Percentiles rank a stretch among this genome's conserved stretches.
Evolutionary conservation across 2,888 invertebrate species (phyloP).

Genomic region (Drymonia ruficornis): DNA sequence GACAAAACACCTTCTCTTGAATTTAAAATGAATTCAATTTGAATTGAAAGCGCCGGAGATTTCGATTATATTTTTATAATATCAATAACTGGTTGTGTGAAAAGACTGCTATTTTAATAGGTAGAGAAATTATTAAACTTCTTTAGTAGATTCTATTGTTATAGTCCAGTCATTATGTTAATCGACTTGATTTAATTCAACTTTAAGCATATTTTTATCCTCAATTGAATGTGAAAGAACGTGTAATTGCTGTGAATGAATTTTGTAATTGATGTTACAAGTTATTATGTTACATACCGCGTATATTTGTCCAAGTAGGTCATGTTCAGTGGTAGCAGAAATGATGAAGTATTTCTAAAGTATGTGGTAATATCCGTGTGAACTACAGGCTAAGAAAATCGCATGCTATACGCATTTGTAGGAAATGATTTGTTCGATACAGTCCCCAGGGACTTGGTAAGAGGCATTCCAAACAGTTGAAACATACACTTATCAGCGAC

Average conservation of each 20-base stretch:
- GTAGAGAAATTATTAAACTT: too few relatives aligned
- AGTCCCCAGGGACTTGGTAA: too few relatives aligned
- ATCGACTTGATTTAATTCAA: too few relatives aligned
- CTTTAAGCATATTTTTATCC: not conserved
- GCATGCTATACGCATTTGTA: constrained; percentile 14
- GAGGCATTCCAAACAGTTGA: too few relatives aligned
- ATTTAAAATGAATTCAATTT: not conserved
- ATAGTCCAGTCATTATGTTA: too few relatives aligned
- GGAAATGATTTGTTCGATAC: constrained; percentile 14
- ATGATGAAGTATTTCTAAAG: constrained; percentile 17
- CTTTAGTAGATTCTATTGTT: too few relatives aligned
- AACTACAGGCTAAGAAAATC: constrained; percentile 25
- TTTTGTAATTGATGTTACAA: constrained; percentile 5
- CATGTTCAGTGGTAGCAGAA: constrained; percentile 19
- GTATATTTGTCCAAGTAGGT: constrained; percentile 17
- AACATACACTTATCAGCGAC: too few relatives aligned
- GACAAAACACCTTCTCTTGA: not conserved
- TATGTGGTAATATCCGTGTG: constrained; percentile 30
- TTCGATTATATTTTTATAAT: too few relatives aligned
- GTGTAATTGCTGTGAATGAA: not conserved
- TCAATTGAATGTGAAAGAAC: not conserved
- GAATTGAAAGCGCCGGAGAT: too few relatives aligned
- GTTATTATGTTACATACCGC: not conserved
- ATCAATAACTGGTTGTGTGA: too few relatives aligned
- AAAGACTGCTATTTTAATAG: too few relatives aligned